These are phyloP conservation scores for Lagenorhynchus albirostris DNA, from an alignment of 2,113 vertebrate species.

Conservation along the genomic window DNA sequence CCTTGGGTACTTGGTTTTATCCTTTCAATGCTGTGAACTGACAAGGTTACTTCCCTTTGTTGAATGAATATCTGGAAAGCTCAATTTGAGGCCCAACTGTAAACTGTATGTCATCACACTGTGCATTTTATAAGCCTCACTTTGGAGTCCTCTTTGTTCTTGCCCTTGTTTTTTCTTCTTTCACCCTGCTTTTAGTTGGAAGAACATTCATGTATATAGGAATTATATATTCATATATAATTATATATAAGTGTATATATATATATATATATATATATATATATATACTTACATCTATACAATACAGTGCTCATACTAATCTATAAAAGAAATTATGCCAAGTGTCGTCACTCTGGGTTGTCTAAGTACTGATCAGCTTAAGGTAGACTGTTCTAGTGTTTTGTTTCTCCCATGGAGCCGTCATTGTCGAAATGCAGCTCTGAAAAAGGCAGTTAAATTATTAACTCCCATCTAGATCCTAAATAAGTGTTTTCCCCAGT, in stretches of 20 bases:
- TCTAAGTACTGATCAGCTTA: not conserved
- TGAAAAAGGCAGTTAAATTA: conserved; percentile 37
- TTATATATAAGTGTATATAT: too few species aligned
- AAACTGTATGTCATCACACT: not conserved
- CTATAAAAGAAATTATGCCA: not conserved
- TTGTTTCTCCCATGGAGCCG: not conserved
- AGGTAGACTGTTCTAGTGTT: not conserved
- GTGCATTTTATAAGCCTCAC: not conserved
- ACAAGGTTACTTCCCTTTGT: not conserved
- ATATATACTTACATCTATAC: not conserved
- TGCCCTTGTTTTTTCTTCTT: not conserved
- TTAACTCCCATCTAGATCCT: not conserved
- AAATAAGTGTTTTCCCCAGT: conserved; percentile 26
- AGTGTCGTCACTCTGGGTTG: not conserved
- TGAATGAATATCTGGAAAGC: not conserved
- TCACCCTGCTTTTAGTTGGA: not conserved
- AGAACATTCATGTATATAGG: not conserved
- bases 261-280: not conserved
- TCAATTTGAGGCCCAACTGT: not conserved
- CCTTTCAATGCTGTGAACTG: not conserved
- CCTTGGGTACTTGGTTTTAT: not conserved
- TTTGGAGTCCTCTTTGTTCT: not conserved
- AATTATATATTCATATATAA: too few species aligned
- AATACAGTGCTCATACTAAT: not conserved
- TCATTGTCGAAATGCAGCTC: not conserved